Evolutionary conservation across 1,140 invertebrate species (phyloP).

Genomic region (Drosophila nasuta): DNA sequence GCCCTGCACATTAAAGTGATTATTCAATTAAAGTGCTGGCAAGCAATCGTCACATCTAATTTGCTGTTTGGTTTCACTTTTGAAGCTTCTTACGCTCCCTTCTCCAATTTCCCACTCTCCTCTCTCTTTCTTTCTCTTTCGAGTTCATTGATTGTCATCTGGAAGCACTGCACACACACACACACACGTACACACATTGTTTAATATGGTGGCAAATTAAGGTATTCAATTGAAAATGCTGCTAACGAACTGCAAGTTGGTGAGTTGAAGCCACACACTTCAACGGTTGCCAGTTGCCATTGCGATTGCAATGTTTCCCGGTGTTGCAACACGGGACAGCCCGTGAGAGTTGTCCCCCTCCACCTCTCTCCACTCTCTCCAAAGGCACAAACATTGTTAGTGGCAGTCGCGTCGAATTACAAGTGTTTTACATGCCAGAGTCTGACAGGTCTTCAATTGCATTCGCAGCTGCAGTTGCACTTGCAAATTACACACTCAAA

Average conservation of each 20-base stretch:
- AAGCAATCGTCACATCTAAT: not conserved
- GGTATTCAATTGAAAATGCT: conserved; percentile 58
- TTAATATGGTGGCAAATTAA: conserved; percentile 65
- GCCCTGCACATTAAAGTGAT: conserved; percentile 7
- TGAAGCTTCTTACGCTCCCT: conserved; percentile 9
- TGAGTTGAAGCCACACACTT: conserved; percentile 10
- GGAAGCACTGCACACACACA: not conserved
- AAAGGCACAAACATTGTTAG: conserved; percentile 57
- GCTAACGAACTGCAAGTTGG: conserved; percentile 35
- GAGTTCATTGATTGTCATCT: conserved; percentile 52
- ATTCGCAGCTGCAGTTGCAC: conserved; percentile 39
- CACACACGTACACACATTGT: not conserved
- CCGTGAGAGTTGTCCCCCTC: conserved; percentile 24
- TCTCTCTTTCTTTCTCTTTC: too few relatives aligned
- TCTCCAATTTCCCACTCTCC: not conserved
- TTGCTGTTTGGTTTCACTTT: not conserved
- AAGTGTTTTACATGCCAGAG: conserved; percentile 61
- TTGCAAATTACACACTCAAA: conserved; percentile 29
- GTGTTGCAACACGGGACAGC: conserved; percentile 30
- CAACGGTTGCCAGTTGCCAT: conserved; percentile 27
- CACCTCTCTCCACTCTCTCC: not conserved
- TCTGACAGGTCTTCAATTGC: conserved; percentile 59
- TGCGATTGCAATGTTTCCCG: conserved; percentile 48
- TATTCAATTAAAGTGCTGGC: conserved; percentile 1
- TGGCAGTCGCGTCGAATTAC: conserved; percentile 66